These are phyloP conservation scores for Zosterops borbonicus DNA, from an alignment of 2,113 vertebrate species.

Conservation along the genomic window DNA sequence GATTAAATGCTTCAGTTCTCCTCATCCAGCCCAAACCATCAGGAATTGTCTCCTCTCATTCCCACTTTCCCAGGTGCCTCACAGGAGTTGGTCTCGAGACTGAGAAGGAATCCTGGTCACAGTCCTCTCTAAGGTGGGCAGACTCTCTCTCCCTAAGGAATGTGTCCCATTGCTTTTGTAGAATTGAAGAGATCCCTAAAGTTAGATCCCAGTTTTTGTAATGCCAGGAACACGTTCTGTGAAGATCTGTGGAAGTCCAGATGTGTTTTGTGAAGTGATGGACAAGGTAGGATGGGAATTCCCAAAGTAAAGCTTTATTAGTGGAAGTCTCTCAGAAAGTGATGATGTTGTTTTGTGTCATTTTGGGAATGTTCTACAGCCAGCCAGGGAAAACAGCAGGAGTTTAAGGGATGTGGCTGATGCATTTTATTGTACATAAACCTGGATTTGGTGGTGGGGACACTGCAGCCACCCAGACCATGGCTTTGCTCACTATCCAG, in stretches of 20 bases:
- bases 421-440: neutral
- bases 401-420: neutral
- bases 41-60: neutral
- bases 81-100: neutral
- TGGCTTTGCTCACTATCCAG: neutral
- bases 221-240: fast-evolving
- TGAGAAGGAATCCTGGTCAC: neutral
- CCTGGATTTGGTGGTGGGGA: neutral
- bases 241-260: neutral
- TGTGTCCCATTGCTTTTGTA: fast-evolving
- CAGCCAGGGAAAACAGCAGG: neutral
- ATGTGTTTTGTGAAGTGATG: neutral
- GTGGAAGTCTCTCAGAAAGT: neutral
- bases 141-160: neutral
- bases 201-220: neutral
- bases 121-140: neutral
- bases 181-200: fast-evolving
- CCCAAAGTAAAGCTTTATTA: fast-evolving
- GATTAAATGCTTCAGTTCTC: neutral
- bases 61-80: neutral
- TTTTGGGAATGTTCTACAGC: neutral
- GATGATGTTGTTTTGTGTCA: neutral
- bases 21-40: neutral
- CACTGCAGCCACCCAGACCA: neutral
- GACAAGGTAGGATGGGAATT: neutral